Base-by-base conservation (phyloP, 1,140 invertebrate genomes). In the Achroia grisella region DNA sequence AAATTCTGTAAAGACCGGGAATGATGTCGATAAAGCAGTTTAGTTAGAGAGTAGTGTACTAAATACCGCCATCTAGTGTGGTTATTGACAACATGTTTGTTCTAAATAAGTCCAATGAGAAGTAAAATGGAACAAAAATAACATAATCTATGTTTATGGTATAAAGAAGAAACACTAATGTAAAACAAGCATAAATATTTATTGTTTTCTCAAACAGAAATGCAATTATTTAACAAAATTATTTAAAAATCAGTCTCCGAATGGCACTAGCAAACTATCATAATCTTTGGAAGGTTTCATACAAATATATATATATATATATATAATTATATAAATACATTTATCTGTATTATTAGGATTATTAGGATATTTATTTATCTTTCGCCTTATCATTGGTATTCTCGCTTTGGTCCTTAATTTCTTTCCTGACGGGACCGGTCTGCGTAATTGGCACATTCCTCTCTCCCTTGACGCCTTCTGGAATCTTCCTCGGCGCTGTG, bases 401-500 rank as follows among this genome's bases (percentile, higher is more conserved):
- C 29, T 61, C 50, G 34, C 41, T 61, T 36, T 36, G 35, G 33
- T 71, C 67, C 34, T 70, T 72, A 15, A 72, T 60, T 51, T 69
- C 71, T 40, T 74, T 76, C 8, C 65, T 53, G 2, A 79, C 64
- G 0, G 75, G 75, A 0, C 75, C 75, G 0, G 75, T 79, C 32
- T 74, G 72, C 11, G 62, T 44, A 15, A 79, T 72, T 0, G 66
- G 66, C 1, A 79, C 57, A 10, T 39, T 48, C 15, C 62, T 52
- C 39, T 74, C 71, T 10, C 71, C 71, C 34, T 71, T 67, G 10
- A 69, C 35, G 8, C 65, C 62, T 2, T 56, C 53, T 5, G 62
- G 49, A 13, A 53, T 36, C 23, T 67, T 58, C 37, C 88, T 87
- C 1, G 91, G 91, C 1, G 90, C 91, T 1, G 76, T 88, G 29